These are phyloP conservation scores for Circaetus gallicus DNA, from an alignment of 2,113 vertebrate species.

Conservation along the genomic window DNA sequence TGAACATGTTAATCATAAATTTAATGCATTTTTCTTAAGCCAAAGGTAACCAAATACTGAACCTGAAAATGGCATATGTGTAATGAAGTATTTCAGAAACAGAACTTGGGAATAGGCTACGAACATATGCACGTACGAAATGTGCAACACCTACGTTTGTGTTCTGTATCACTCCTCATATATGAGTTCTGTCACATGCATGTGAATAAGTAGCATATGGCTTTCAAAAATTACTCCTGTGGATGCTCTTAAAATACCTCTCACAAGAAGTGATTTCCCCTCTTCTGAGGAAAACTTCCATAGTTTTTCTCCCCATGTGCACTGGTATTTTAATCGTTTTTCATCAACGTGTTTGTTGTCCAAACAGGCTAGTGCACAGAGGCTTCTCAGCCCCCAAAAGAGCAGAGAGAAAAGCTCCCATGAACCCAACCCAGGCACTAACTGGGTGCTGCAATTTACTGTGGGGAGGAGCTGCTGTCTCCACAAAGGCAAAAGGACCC, in stretches of 20 bases:
- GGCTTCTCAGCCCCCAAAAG: background rate
- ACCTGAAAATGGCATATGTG: background rate
- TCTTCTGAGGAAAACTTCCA: background rate
- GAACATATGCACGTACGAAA: constrained; percentile 55
- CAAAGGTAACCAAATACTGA: background rate
- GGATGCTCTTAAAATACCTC: constrained; percentile 48
- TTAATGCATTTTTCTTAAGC: background rate
- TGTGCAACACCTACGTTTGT: constrained; percentile 58
- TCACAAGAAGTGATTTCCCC: constrained; percentile 12
- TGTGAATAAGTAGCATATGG: constrained; percentile 61
- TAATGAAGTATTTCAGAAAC: constrained; percentile 13
- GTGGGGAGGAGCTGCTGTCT: background rate
- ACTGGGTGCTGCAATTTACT: background rate
- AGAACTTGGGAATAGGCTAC: background rate
- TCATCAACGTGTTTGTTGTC: background rate
- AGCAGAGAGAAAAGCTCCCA: background rate
- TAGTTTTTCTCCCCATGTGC: background rate
- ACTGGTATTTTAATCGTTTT: background rate
- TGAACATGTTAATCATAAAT: background rate
- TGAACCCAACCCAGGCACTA: background rate
- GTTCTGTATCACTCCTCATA: constrained; percentile 41
- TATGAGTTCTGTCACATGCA: constrained; percentile 50
- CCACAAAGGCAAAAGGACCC: background rate
- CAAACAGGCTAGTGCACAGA: background rate
- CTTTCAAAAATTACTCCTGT: constrained; percentile 47